Percentiles rank a stretch among this genome's conserved stretches.
Conservation (phyloP, 2,888 invertebrate genomes). For the Bembecia ichneumoniformis region DNA sequence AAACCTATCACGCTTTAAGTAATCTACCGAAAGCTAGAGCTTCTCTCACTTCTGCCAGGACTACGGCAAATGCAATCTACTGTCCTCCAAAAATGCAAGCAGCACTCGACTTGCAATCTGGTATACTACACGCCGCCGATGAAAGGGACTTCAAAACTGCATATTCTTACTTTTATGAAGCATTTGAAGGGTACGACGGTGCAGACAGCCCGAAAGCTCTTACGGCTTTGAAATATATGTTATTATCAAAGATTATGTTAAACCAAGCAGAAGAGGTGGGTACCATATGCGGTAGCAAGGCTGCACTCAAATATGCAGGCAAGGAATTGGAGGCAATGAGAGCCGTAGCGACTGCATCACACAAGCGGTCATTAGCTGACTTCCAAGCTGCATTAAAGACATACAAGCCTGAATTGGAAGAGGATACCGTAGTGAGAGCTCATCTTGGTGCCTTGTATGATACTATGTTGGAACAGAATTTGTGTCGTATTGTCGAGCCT, state of each 20-base stretch:
- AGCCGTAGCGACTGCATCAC: conserved; percentile 95
- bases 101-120: conserved; percentile 96
- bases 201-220: conserved; percentile 93
- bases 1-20: conserved; percentile 97
- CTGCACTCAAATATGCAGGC: conserved; percentile 96
- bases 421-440: conserved; percentile 96
- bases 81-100: conserved; percentile 99
- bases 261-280: conserved; percentile 97
- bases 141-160: conserved; percentile 99
- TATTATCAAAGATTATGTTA: conserved; percentile 98
- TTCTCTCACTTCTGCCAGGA: conserved; percentile 96
- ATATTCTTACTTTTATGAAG: conserved; percentile 99
- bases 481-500: conserved; percentile 98
- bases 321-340: conserved; percentile 98
- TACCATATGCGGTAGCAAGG: conserved; percentile 94
- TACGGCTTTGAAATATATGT: conserved; percentile 98
- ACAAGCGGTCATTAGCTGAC: conserved; percentile 96
- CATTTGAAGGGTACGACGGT: conserved; percentile 98
- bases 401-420: conserved; percentile 90
- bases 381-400: conserved; percentile 92
- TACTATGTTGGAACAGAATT: conserved; percentile 98
- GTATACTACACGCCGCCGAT: conserved; percentile 99
- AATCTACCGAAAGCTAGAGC: conserved; percentile 97
- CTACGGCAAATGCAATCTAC: conserved; percentile 99
- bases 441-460: conserved; percentile 98